Conservation (phyloP, 1,140 invertebrate genomes). For the Drosophila kanapiae region DNA sequence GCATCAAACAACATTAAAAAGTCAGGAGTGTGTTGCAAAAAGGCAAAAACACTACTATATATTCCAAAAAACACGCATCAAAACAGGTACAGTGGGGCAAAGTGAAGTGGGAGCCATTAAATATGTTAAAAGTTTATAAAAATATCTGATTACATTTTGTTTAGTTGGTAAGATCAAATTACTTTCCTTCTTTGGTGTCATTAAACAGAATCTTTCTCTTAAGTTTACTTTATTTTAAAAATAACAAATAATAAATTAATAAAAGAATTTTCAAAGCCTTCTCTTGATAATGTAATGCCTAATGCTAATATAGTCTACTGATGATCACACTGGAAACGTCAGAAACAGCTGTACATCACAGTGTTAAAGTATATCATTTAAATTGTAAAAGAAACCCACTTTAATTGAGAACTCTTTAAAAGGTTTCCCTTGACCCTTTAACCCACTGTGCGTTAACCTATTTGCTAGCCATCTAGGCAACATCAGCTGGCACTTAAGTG, state of each 20-base stretch:
- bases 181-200: no score
- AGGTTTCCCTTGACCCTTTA: no score
- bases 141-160: background rate
- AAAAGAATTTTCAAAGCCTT: no score
- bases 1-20: conserved; percentile 69
- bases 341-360: background rate
- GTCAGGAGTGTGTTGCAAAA: conserved; percentile 54
- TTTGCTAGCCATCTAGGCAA: conserved; percentile 29
- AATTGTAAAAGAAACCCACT: background rate
- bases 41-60: conserved; percentile 26
- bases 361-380: background rate
- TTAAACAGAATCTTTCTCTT: no score
- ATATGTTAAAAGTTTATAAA: no score
- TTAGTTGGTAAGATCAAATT: no score
- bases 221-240: no score
- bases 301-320: background rate
- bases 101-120: background rate
- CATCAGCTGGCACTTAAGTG: conserved; percentile 62
- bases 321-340: background rate
- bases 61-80: conserved; percentile 3
- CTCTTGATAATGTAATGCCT: no score
- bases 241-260: no score
- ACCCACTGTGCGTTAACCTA: conserved; percentile 31
- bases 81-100: conserved; percentile 2
- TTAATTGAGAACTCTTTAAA: no score